Base-by-base conservation (phyloP, 30 jellyfish, hydroid and myxozoan species). In the Cassiopea xamachana region DNA sequence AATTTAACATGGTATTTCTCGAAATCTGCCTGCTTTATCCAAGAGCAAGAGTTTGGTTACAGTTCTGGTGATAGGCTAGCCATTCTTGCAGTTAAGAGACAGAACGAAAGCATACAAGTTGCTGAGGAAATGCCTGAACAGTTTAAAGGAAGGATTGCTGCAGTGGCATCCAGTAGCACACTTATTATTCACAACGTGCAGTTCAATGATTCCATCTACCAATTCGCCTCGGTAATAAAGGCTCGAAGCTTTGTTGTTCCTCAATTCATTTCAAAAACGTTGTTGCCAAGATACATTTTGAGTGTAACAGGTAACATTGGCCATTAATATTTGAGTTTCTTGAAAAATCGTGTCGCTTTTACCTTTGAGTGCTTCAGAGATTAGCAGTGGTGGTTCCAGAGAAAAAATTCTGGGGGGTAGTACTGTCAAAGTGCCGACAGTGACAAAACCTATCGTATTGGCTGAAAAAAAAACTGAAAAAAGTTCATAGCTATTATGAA, bases 161-260 rank as follows among this genome's bases (percentile, higher is more conserved):
- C 85, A 2, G 47, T 5, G 7, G 39, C 85, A 45, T 9, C 70
- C 6, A 48, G 44, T 47, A 15, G 39, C 45, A 48, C 85, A 8
- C 85, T 76, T 39, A 60, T 76, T 16, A 76, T 76, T 76, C 70
- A 47, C 2, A 18, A 47, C 14, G 9, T 48, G 1, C 85, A 76
- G 46, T 76, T 1, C 69, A 76, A 76, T 47, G 85, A 76, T 60
- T 15, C 85, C 1, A 13, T 16, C 44, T 76, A 76, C 46, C 85
- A 47, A 7, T 76, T 76, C 85, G 47, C 71, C 48, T 76, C 70
- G 7, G 47, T 0, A 6, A 1, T 76, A 9, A 4, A 7, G 7
- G 44, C 44, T 18, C 70, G 44, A 2, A 6, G 44, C 15, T 44
- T 50, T 27, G 27, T 9, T 76, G 1, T 10, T 47, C 61, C 70